Base-by-base conservation (phyloP, 35 echinoderm and acorn worm genomes). In the Ophiothrix spiculata region DNA sequence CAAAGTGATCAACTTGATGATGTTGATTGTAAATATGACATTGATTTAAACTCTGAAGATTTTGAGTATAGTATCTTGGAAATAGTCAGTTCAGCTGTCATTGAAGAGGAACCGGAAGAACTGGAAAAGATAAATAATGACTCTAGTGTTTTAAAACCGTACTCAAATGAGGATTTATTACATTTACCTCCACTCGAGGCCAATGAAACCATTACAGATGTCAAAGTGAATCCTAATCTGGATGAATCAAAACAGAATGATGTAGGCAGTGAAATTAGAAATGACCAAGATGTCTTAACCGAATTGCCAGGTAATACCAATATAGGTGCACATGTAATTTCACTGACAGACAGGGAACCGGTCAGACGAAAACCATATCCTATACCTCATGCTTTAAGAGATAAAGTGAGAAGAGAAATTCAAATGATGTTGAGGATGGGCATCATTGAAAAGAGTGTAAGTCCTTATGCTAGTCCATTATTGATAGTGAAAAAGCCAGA, bases 391-490 rank as follows among this genome's bases (percentile, higher is more conserved):
- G 69, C 93, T 16, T 32, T 95, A 25, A 60, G 89, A 37, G 80
- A 88, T 11, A 85, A 84, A 36, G 75, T 95, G 28, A n/a, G n/a
- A n/a, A n/a, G n/a, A n/a, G n/a, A n/a, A 25, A 56, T 89, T 15
- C 29, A 84, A 37, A 84, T 11, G 15, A 84, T 78, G 81, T 8
- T 86, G 32, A 56, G 56, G 0, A 33, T 87, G 31, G 90, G 64
- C 3, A 56, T 91, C 25, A 63, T 91, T 35, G 41, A 80, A 81
- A 37, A 32, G n/a, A 80, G 74, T 0, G 38, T 80, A 32, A 80
- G 75, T 35, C 76, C 85, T 19, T 88, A 86, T 85, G 93, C 93
- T n/a, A 88, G 80, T 15, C 88, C 93, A 0, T 78, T 91, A 21
- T 88, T 95, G 0, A 39, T 95, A 0, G 83, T 90, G 0, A 83